Evolutionary conservation across 2,797 vertebrate genomes (phyloP).

Genomic region (Lacerta viridis): DNA sequence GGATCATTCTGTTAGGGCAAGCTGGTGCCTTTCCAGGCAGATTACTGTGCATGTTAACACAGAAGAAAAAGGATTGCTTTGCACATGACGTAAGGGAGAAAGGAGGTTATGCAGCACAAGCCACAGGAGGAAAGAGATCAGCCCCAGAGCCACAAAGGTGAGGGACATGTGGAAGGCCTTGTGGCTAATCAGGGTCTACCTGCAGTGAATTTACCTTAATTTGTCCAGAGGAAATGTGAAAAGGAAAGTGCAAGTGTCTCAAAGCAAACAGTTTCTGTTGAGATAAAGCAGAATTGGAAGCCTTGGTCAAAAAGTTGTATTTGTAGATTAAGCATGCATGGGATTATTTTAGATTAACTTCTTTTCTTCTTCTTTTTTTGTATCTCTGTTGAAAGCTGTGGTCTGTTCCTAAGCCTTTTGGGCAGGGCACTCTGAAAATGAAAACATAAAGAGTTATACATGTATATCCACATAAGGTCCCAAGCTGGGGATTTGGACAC

Average conservation of each 20-base stretch:
- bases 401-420: conserved; percentile 4
- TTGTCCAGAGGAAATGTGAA: conserved; percentile 29
- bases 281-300: accelerated
- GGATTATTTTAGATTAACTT: conserved; percentile 42
- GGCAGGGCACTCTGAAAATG: conserved; percentile 33
- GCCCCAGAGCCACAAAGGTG: conserved; percentile 27
- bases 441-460: conserved; percentile 18
- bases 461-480: not conserved
- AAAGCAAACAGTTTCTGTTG: conserved; percentile 30
- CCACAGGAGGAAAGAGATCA: conserved; percentile 47
- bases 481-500: conserved; percentile 29
- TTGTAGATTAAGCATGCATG: conserved; percentile 32
- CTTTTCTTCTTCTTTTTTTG: not conserved
- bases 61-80: conserved; percentile 63
- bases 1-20: conserved; percentile 68
- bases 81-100: conserved; percentile 64
- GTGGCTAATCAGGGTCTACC: conserved; percentile 48
- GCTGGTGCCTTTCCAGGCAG: conserved; percentile 57
- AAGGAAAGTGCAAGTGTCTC: conserved; percentile 24
- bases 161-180: conserved; percentile 28
- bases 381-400: conserved; percentile 34
- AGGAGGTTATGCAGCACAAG: conserved; percentile 63
- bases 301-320: conserved; percentile 14
- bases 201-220: conserved; percentile 12
- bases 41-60: conserved; percentile 65